Evolutionary conservation across 1,140 invertebrate genomes (phyloP).

Genomic region (Dreissena rostriformis): DNA sequence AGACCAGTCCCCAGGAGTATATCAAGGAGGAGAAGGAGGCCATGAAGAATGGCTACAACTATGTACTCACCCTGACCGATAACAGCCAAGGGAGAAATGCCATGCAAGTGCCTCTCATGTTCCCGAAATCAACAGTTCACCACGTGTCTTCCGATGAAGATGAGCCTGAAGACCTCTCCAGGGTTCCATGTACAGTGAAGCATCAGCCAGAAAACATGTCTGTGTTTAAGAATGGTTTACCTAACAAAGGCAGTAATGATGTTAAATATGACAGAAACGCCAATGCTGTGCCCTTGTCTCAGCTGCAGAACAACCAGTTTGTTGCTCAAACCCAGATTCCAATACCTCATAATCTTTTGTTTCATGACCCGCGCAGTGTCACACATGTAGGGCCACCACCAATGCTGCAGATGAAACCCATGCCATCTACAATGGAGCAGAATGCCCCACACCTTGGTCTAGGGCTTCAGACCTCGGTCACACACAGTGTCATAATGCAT

Average conservation of each 20-base stretch:
- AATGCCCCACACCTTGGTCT: background rate
- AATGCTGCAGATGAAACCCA: constrained; percentile 19
- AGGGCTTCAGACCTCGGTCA: background rate
- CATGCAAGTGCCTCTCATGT: constrained; percentile 35
- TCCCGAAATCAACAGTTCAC: constrained; percentile 44
- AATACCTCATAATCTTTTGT: constrained; percentile 44
- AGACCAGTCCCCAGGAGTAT: background rate
- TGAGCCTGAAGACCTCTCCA: constrained; percentile 38
- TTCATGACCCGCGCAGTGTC: constrained; percentile 28
- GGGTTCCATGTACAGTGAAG: background rate
- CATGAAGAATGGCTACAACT: constrained; percentile 30
- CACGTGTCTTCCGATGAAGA: constrained; percentile 48
- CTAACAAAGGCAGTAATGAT: constrained; percentile 8
- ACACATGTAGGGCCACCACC: constrained; percentile 31
- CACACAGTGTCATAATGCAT: background rate
- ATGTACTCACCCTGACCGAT: constrained; percentile 43
- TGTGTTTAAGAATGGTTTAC: background rate
- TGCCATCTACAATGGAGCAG: background rate
- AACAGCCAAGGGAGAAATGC: constrained; percentile 25
- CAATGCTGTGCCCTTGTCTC: constrained; percentile 22
- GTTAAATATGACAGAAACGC: constrained; percentile 55
- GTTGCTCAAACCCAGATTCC: constrained; percentile 20
- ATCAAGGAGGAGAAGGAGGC: background rate
- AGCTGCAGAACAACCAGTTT: constrained; percentile 9
- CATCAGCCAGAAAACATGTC: constrained; percentile 24